Evolutionary conservation across 2,888 invertebrate species (phyloP).

Genomic region (Parnassius orleans): DNA sequence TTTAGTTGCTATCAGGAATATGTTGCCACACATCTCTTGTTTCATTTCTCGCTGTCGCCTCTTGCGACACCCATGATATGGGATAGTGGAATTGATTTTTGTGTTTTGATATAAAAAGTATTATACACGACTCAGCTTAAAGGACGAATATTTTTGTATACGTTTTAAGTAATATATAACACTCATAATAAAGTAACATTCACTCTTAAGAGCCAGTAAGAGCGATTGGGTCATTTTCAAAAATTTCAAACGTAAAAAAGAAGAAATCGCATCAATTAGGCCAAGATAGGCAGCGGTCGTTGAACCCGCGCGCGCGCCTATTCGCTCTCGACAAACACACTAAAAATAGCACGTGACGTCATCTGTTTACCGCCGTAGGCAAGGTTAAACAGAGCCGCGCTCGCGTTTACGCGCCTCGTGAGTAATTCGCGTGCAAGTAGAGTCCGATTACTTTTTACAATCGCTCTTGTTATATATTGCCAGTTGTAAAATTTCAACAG

Average conservation of each 20-base stretch:
- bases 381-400: conserved; percentile 16
- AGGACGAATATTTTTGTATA: too few relatives aligned
- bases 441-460: not conserved
- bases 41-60: too few relatives aligned
- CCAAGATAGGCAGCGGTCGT: conserved; percentile 17
- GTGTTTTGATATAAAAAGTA: too few relatives aligned
- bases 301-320: conserved; percentile 23
- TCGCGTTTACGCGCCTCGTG: conserved; percentile 5
- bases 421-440: conserved; percentile 1
- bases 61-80: too few relatives aligned
- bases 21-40: too few relatives aligned
- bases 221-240: not conserved
- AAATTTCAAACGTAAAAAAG: conserved; percentile 3
- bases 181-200: too few relatives aligned
- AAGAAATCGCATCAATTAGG: conserved; percentile 11
- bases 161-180: too few relatives aligned
- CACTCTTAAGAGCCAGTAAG: not conserved
- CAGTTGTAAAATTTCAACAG: conserved; percentile 1
- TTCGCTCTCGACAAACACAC: conserved; percentile 6
- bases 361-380: conserved; percentile 24
- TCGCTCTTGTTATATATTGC: not conserved
- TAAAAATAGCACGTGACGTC: conserved; percentile 25
- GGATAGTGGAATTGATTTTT: too few relatives aligned
- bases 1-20: too few relatives aligned
- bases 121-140: too few relatives aligned